A percentile compares a stretch with the other conserved stretches of the same genome.
These are phyloP conservation scores for Odontesthes bonariensis DNA, from an alignment of 2,113 vertebrate genomes.

Conservation along the genomic window DNA sequence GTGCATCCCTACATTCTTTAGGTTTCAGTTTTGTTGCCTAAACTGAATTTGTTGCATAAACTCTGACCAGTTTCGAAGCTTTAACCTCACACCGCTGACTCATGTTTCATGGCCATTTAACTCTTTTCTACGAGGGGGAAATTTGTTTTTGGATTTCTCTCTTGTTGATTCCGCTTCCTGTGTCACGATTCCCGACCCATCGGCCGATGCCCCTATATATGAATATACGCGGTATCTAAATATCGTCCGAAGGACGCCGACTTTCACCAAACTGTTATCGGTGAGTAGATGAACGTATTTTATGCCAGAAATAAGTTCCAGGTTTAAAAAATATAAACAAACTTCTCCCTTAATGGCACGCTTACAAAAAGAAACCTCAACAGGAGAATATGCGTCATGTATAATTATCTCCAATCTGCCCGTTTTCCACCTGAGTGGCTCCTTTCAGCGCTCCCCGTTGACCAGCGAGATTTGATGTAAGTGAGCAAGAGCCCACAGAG, in stretches of 20 bases:
- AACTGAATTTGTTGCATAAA: no score
- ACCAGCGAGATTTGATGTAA: slow-evolving; percentile 36
- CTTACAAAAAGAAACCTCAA: slow-evolving; percentile 51
- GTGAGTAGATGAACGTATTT: no score
- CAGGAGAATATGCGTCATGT: slow-evolving; percentile 58
- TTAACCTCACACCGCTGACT: not conserved
- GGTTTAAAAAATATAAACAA: no score
- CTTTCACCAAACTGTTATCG: no score
- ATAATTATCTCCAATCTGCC: slow-evolving; percentile 65
- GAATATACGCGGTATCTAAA: no score
- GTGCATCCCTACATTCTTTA: no score
- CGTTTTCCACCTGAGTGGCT: slow-evolving; percentile 42
- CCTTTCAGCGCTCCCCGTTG: slow-evolving; percentile 47
- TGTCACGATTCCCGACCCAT: slow-evolving; percentile 44
- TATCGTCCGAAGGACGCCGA: no score
- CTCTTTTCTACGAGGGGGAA: slow-evolving; percentile 35
- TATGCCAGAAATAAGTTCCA: no score
- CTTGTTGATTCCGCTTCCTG: slow-evolving; percentile 12
- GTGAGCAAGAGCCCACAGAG: slow-evolving; percentile 12
- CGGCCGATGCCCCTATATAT: no score
- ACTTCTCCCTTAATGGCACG: slow-evolving; percentile 47
- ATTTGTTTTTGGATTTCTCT: slow-evolving; percentile 24
- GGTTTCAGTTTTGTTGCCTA: no score
- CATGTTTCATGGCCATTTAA: slow-evolving; percentile 47
- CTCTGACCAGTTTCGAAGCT: no score